These are phyloP conservation scores for Neomonachus schauinslandi DNA, from an alignment of 2,113 vertebrate genomes.

Conservation along the genomic window DNA sequence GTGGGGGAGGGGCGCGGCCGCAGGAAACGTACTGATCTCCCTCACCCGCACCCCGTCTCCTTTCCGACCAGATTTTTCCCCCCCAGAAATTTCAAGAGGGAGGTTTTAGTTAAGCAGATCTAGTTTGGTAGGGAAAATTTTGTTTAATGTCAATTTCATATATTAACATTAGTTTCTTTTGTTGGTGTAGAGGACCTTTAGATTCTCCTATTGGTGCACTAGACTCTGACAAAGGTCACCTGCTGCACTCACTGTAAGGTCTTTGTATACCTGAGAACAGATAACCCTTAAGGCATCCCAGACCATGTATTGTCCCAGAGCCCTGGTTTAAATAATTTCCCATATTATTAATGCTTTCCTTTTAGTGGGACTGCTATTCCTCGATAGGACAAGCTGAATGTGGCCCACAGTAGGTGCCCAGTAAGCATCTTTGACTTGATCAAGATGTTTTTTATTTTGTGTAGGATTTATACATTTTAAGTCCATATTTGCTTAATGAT, in stretches of 20 bases:
- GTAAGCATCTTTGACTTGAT: not conserved
- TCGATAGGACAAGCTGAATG: not conserved
- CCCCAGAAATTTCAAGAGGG: not conserved
- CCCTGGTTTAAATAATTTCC: not conserved
- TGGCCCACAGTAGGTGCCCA: conserved; percentile 1
- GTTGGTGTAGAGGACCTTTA: not conserved
- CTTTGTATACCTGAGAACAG: not conserved
- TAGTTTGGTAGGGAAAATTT: not conserved
- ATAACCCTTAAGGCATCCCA: not conserved
- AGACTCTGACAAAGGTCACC: not conserved
- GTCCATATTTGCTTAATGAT: conserved; percentile 53
- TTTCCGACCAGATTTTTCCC: not conserved
- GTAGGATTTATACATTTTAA: conserved; percentile 30
- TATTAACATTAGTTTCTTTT: not conserved
- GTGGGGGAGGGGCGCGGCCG: conserved; percentile 68
- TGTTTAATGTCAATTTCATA: not conserved
- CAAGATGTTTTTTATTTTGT: conserved; percentile 4
- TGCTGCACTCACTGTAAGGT: not conserved
- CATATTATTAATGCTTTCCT: not conserved
- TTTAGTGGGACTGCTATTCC: not conserved
- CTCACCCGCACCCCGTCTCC: not conserved
- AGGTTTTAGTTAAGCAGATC: not conserved
- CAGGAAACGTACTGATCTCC: not conserved
- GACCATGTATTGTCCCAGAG: not conserved
- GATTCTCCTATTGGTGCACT: not conserved